phyloP scores from a whole-genome alignment of 1,140 invertebrate genomes.

The Aphelenchoides besseyi region DNA sequence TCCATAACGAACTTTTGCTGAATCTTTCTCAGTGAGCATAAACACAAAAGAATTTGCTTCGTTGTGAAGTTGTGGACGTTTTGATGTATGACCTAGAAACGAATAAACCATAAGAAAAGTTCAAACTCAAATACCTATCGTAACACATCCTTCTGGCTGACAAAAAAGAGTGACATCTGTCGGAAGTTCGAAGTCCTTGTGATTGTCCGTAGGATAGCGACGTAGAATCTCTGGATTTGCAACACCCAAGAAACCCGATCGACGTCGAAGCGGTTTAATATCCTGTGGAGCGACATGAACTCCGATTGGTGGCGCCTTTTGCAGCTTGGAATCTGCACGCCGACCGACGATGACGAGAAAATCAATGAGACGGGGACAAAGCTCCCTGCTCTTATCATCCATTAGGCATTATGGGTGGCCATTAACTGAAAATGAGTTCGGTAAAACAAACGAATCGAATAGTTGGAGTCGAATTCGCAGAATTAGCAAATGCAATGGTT shows the following conservation, averaged over 20 bases:
- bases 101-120: constrained; percentile 4
- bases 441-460: background rate
- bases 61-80: background rate
- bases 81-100: constrained; percentile 6
- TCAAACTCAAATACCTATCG: constrained; percentile 75
- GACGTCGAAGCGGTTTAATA: background rate
- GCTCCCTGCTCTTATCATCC: constrained; percentile 55
- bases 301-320: constrained; percentile 64
- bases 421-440: background rate
- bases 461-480: background rate
- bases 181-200: constrained; percentile 89
- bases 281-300: constrained; percentile 4
- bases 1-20: constrained; percentile 85
- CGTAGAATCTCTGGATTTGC: constrained; percentile 83
- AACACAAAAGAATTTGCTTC: constrained; percentile 84
- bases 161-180: constrained; percentile 98
- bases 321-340: constrained; percentile 68
- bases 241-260: constrained; percentile 30
- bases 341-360: constrained; percentile 93
- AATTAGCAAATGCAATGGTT: too few relatives aligned
- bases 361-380: constrained; percentile 73
- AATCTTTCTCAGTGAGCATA: constrained; percentile 97
- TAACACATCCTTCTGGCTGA: constrained; percentile 95
- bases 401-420: constrained; percentile 28
- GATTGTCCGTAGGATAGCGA: constrained; percentile 92